Percentiles rank a stretch among this genome's conserved stretches.
These are phyloP conservation scores for Pocota personata DNA, from an alignment of 2,888 invertebrate species.

Conservation along the genomic window DNA sequence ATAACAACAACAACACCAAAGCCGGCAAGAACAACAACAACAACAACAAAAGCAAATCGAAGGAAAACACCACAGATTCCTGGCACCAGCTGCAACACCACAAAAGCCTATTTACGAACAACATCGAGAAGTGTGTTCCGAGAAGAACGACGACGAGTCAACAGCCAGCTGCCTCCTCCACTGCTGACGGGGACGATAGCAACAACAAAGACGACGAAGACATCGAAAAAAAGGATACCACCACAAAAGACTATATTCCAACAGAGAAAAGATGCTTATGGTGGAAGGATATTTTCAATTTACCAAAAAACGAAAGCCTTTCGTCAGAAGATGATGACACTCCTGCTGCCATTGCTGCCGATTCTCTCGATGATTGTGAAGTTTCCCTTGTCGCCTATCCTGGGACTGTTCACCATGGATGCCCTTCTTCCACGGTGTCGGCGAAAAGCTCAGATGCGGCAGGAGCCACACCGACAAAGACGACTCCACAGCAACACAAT, in stretches of 20 bases:
- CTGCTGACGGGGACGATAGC: neutral
- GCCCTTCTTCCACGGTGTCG: neutral
- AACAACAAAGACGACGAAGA: conserved; percentile 13
- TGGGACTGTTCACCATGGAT: neutral
- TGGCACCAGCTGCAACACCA: conserved; percentile 46
- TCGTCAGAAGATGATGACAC: conserved; percentile 45
- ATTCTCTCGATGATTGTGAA: conserved; percentile 53
- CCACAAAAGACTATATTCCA: conserved; percentile 41
- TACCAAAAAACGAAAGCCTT: conserved; percentile 44
- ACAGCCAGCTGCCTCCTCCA: neutral
- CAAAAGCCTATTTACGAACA: conserved; percentile 31
- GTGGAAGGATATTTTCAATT: conserved; percentile 43
- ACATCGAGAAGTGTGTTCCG: conserved; percentile 31
- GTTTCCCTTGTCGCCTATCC: conserved; percentile 28
- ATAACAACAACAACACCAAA: conserved; percentile 4
- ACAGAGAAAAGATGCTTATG: conserved; percentile 36
- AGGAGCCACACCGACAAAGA: neutral
- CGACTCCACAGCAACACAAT: neutral
- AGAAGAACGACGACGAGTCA: conserved; percentile 18
- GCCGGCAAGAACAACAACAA: neutral
- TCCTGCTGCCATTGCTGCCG: conserved; percentile 20
- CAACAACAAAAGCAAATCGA: conserved; percentile 8
- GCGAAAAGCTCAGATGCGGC: neutral
- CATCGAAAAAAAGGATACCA: conserved; percentile 52
- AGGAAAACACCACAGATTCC: neutral